Evolutionary conservation across 1,140 invertebrate genomes (phyloP), one percentile per base, ranked within the genome.

Genomic region (Megalopta genalis): DNA sequence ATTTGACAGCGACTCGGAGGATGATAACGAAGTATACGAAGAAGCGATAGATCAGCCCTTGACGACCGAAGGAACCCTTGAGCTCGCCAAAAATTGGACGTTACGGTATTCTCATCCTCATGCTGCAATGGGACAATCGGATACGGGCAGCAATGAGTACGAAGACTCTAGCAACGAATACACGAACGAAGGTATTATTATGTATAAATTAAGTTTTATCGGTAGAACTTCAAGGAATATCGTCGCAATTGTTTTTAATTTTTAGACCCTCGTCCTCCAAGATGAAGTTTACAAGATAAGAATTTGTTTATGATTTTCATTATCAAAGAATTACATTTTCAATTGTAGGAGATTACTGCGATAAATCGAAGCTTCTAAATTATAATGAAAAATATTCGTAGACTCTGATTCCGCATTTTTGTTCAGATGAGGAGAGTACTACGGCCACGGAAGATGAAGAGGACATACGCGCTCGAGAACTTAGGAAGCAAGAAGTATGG

Each of bases 401-500:
- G 12, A 10, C 27, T 6, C 37, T 8, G 18, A 52, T 21, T 18
- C 18, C 16, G 18, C 3, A 54, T 62, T 49, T 72, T 62, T 64
- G 21, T 69, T 75, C 27, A 95, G 95, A 95, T 86, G 95, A 95
- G 81, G 95, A 96, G 81, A 95, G 95, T 88, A 95, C 95, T 67
- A 96, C 95, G 16, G 95, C 95, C 27, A 96, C 95, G 1, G 96
- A 96, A 90, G 96, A 95, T 12, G 96, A 96, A 90, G 95, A 95
- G 67, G 95, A 96, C 68, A 94, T 95, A 21, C 93, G 94, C 46
- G 95, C 94, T 3, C 92, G 95, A 6, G 95, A 96, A 86, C 88
- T 95, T 49, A 92, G 95, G 21, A 95, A 95, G 81, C 93, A 95
- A 89, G 96, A 96, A 91, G 95, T 96, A 21, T 94, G 94, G 83